phyloP scores from a whole-genome alignment of 2,888 invertebrate species.

The Brachyptera risi region DNA sequence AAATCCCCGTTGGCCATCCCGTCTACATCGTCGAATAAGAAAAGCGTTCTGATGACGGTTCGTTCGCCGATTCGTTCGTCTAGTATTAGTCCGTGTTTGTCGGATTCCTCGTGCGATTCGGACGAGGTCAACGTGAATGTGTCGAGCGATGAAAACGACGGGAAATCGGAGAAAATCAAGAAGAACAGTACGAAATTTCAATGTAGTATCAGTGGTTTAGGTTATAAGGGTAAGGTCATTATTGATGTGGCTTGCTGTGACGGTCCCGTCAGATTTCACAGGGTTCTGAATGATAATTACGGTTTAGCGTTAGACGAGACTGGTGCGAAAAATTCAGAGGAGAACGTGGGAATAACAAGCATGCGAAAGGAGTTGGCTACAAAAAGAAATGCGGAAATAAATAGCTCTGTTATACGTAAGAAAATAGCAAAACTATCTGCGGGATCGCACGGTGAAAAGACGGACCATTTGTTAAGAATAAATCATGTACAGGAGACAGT shows the following conservation, averaged over 20 bases:
- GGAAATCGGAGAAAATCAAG: neutral
- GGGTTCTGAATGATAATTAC: constrained; percentile 81
- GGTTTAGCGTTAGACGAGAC: constrained; percentile 43
- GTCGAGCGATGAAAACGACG: constrained; percentile 68
- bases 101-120: constrained; percentile 14
- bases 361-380: constrained; percentile 16
- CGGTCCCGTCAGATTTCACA: constrained; percentile 81
- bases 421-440: too few relatives aligned
- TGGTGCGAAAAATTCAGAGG: neutral
- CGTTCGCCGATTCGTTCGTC: constrained; percentile 19
- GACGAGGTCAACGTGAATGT: constrained; percentile 70
- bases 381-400: neutral
- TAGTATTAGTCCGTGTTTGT: constrained; percentile 27
- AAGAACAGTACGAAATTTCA: neutral
- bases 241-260: constrained; percentile 89
- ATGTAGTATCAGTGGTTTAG: neutral
- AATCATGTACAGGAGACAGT: too few relatives aligned
- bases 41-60: constrained; percentile 12
- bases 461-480: too few relatives aligned
- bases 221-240: constrained; percentile 52
- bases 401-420: neutral
- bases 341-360: constrained; percentile 10
- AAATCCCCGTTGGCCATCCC: constrained; percentile 30
- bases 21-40: constrained; percentile 29
- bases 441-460: neutral